phyloP scores from a whole-genome alignment of 2,113 vertebrate genomes.

The Spermophilus dauricus region DNA sequence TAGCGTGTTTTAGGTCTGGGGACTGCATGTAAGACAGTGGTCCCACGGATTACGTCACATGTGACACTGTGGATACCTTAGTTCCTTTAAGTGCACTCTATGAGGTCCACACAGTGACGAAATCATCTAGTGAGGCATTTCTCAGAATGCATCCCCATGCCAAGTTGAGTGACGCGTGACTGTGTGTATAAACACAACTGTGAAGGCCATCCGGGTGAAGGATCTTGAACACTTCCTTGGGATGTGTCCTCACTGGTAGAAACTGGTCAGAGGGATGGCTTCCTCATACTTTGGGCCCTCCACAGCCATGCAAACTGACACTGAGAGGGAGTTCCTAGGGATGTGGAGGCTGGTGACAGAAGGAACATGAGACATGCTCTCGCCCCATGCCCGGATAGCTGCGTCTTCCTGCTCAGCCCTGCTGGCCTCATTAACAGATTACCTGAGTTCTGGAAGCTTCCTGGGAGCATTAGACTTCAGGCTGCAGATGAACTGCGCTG shows the following conservation, averaged over 20 bases:
- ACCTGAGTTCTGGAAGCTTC: neutral
- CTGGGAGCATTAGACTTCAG: neutral
- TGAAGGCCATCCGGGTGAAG: neutral
- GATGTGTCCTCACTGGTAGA: neutral
- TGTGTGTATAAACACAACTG: neutral
- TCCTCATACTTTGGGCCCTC: neutral
- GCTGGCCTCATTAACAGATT: neutral
- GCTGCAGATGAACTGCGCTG: neutral
- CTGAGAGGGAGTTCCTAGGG: neutral
- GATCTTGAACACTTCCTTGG: neutral
- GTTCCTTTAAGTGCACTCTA: no score
- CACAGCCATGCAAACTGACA: neutral
- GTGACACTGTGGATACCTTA: no score
- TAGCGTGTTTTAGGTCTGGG: no score
- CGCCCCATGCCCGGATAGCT: neutral
- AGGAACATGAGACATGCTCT: neutral
- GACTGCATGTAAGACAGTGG: no score
- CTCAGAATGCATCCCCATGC: no score
- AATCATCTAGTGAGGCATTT: no score
- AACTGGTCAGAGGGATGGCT: neutral
- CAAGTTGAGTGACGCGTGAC: no score
- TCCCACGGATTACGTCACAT: no score
- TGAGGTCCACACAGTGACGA: no score
- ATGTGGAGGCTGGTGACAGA: no score
- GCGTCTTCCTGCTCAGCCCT: neutral